These are phyloP conservation scores for Anguilla pacifica DNA, from an alignment of 2,797 vertebrate genomes.

Conservation along the genomic window DNA sequence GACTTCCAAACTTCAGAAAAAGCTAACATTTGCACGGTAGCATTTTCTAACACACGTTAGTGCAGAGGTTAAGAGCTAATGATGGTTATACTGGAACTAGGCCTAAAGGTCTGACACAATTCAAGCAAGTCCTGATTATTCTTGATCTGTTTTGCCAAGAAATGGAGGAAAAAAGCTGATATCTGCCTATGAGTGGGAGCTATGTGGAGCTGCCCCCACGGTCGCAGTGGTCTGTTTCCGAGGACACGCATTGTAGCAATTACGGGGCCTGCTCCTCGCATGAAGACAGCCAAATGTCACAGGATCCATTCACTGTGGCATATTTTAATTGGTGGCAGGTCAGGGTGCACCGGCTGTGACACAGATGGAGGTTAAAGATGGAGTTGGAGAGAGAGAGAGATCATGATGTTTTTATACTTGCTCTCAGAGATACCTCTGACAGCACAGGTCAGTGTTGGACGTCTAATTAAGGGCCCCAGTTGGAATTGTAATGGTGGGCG, in stretches of 20 bases:
- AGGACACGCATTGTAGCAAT: background rate
- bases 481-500: background rate
- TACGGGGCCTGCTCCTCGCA: background rate
- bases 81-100: background rate
- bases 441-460: background rate
- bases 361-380: slow-evolving; percentile 19
- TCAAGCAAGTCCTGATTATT: background rate
- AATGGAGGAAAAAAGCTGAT: background rate
- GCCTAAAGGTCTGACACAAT: background rate
- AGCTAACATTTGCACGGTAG: background rate
- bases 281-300: background rate
- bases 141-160: background rate
- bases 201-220: background rate
- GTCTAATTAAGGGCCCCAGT: background rate
- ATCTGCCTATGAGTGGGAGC: background rate
- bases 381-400: background rate
- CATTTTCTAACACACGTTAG: background rate
- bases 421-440: background rate
- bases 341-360: background rate
- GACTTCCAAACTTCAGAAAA: background rate
- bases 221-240: background rate
- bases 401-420: background rate
- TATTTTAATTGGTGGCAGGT: slow-evolving; percentile 9
- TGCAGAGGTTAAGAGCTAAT: background rate
- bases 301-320: background rate